Evolutionary conservation across 1,140 invertebrate species (phyloP), one percentile per base, ranked within the genome.

Genomic region (Caenorhabditis tropicalis): DNA sequence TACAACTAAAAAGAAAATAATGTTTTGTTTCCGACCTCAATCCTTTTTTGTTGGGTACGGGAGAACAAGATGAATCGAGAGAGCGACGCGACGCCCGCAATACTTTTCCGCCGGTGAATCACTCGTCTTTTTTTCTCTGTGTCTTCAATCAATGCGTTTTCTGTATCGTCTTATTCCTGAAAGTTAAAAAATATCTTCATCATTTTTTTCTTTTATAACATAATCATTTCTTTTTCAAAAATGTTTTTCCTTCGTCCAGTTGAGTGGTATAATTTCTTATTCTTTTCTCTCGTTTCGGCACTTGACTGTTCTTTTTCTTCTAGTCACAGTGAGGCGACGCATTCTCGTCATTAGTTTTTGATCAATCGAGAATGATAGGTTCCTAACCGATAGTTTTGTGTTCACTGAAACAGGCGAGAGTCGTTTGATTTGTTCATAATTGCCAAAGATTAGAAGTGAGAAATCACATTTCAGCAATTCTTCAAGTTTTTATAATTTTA

Each of bases 91-190:
- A 31, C 56, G 21, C 33, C 19, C 60, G 60, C 60, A 33, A 70
- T 70, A 70, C 60, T 70, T 70, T 70, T 70, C 60, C 60, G 60
- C 53, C 53, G 53, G 19, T 70, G 60, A 70, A 16, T 70, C 33
- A 70, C 31, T n/a, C 60, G 21, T 12, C 19, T 3, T n/a, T 70
- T n/a, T 33, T 70, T 39, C 12, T 70, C 31, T 39, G 60, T 9
- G 12, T 36, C 29, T 70, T 29, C 24, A 1, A 10, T 29, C 53
- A 27, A 58, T 58, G 12, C 29, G 27, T 58, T 53, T 21, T 46
- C 21, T 51, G 16, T n/a, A 51, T 51, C 53, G 24, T 10, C 53
- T 58, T 21, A 58, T 58, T 58, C 29, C 27, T 58, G 24, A 29
- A 27, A n/a, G n/a, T n/a, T n/a, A 58, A 29, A 58, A 19, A 21